Evolutionary conservation across 2,888 invertebrate genomes (phyloP).

Genomic region (Sussaba pulchella): DNA sequence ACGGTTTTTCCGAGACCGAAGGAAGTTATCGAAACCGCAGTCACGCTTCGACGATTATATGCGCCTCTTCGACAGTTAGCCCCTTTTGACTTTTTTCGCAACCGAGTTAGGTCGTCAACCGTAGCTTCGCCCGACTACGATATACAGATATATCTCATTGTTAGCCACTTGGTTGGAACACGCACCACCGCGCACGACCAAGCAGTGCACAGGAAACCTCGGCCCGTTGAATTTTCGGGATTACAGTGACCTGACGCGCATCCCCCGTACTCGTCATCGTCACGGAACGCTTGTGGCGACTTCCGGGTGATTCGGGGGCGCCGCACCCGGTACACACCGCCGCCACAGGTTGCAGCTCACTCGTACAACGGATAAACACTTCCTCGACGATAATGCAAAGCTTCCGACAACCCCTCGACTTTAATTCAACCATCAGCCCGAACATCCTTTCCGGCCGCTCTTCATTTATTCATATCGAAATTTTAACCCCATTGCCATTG

Average conservation of each 20-base stretch:
- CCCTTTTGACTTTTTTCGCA: conserved; percentile 70
- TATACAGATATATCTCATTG: too few relatives aligned
- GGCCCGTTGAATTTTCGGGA: conserved; percentile 75
- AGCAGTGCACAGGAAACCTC: conserved; percentile 74
- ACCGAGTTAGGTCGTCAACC: conserved; percentile 46
- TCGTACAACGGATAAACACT: conserved; percentile 61
- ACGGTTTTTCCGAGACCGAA: conserved; percentile 42
- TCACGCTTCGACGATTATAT: conserved; percentile 71
- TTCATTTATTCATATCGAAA: conserved; percentile 8
- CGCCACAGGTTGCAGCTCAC: conserved; percentile 35
- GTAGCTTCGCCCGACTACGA: conserved; percentile 9
- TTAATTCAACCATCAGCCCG: conserved; percentile 42
- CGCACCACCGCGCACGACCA: conserved; percentile 37
- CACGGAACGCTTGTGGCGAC: conserved; percentile 72
- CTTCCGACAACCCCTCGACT: conserved; percentile 12
- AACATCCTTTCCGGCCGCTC: conserved; percentile 57
- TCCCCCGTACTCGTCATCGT: conserved; percentile 71
- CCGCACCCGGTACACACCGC: conserved; percentile 42
- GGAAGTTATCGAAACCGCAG: conserved; percentile 63
- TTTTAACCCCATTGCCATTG: background rate
- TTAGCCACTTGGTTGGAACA: conserved; percentile 8
- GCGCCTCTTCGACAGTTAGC: conserved; percentile 46
- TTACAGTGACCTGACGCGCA: conserved; percentile 69
- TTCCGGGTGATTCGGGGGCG: conserved; percentile 70
- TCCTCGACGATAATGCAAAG: conserved; percentile 36